phyloP scores from a whole-genome alignment of 2,797 vertebrate species.

The Hemibagrus guttatus region DNA sequence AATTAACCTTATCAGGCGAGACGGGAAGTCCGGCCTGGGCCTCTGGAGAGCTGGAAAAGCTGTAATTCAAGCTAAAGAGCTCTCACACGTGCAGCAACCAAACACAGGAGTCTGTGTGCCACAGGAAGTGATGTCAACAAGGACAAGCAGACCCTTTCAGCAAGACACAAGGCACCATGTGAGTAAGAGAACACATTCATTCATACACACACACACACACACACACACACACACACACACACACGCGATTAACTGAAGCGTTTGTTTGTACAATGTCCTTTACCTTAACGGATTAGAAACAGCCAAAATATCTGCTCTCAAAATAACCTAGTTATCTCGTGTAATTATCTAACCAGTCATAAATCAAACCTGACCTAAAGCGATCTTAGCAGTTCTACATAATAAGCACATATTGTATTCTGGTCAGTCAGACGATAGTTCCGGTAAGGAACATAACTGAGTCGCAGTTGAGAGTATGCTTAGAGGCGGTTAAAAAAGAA shows the following conservation, averaged over 20 bases:
- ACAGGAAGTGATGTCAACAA: slow-evolving; percentile 20
- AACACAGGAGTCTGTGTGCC: not conserved
- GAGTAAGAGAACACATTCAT: not conserved
- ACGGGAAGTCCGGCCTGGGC: slow-evolving; percentile 18
- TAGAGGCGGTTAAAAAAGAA: not conserved
- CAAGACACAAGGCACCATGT: not conserved
- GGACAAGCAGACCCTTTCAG: slow-evolving; percentile 17
- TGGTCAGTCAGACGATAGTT: not conserved
- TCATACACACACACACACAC: not conserved
- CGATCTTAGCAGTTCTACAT: not conserved
- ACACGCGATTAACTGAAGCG: not conserved
- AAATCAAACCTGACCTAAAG: not conserved
- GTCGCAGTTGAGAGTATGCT: not conserved
- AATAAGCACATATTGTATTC: not conserved
- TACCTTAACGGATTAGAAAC: not conserved
- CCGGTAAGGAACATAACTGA: not conserved
- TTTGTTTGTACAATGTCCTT: not conserved
- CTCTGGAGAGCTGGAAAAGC: not conserved
- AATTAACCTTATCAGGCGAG: not conserved
- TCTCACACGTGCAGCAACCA: too few species aligned
- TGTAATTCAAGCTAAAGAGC: not conserved
- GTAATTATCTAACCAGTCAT: not conserved
- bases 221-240: not conserved
- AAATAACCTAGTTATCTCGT: not conserved
- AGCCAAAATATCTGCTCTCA: not conserved